Base-by-base conservation (phyloP, 2,797 vertebrate genomes). In the Semaprochilodus insignis region DNA sequence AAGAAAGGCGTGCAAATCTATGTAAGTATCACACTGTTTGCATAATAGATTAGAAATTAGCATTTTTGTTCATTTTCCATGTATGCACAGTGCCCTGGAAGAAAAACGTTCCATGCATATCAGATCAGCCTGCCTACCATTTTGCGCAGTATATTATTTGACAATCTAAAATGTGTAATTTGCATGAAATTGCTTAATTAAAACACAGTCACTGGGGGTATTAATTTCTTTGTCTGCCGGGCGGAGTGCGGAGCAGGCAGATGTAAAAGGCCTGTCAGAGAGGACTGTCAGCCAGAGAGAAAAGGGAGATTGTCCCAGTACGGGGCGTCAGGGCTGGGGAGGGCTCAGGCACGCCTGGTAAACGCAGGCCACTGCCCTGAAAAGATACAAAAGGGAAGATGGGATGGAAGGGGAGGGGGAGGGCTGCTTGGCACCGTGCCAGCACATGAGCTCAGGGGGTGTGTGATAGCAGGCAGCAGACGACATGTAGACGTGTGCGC, bases 141-240 rank as follows among this genome's bases (percentile, higher is more conserved):
- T 99, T 97, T 97, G 96, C 94, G 96, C 97, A 97, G 97, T 99
- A 98, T 99, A 99, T 99, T 99, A 99, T 99, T 99, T 99, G 98
- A 98, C 98, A 99, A 99, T 99, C 98, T 99, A 97, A 99, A 99
- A 99, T 99, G 99, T 99, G 97, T 99, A 99, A 99, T 99, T 99
- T 99, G 98, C 98, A 99, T 99, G 98, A 99, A 99, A 99, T 99
- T 99, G 97, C 98, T 99, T 99, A 99, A 99, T 99, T 99, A 99
- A 99, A 99, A 99, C 98, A 99, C 97, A 99, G 98, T 99, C 98
- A 99, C 98, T 99, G 96, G 97, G 97, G 97, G 98, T 99, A 99
- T 99, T 99, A 97, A 99, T 99, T 99, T 99, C 97, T 98, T 97
- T 99, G 97, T 98, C 97, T 99, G 97, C 96, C 97, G 97, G 78